These are phyloP conservation scores for Hippopotamus amphibius DNA, from an alignment of 2,113 vertebrate species.

Conservation along the genomic window DNA sequence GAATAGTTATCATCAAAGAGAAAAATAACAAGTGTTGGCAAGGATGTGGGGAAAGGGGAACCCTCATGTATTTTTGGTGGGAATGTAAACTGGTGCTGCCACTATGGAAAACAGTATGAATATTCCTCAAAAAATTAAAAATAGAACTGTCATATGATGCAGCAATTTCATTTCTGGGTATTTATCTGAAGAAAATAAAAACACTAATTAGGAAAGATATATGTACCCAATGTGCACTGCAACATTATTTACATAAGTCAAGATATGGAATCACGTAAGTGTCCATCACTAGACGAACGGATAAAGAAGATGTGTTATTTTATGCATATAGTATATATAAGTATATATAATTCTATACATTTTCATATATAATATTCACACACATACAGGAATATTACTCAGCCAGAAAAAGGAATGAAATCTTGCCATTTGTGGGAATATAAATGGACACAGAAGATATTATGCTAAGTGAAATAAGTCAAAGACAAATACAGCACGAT, in stretches of 20 bases:
- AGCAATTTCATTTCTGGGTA: not conserved
- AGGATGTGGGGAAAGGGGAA: not conserved
- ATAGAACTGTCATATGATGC: not conserved
- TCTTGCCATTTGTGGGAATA: not conserved
- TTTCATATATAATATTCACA: not conserved
- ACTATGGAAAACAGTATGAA: not conserved
- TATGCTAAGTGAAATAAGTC: not conserved
- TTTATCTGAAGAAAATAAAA: not conserved
- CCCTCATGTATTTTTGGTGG: not conserved
- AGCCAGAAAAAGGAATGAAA: not conserved
- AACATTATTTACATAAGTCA: not conserved
- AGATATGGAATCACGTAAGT: not conserved
- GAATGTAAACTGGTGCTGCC: not conserved
- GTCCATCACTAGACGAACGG: not conserved
- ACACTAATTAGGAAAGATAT: not conserved
- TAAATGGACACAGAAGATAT: not conserved
- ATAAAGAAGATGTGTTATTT: not conserved
- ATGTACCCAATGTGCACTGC: not conserved
- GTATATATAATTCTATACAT: no score
- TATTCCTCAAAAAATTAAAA: not conserved
- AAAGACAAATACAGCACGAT: not conserved
- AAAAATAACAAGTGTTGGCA: not conserved
- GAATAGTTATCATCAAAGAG: not conserved
- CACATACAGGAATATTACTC: not conserved
- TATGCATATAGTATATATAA: not conserved